Evolutionary conservation across 2,888 invertebrate species (phyloP).

Genomic region (Pelosia muscerda): DNA sequence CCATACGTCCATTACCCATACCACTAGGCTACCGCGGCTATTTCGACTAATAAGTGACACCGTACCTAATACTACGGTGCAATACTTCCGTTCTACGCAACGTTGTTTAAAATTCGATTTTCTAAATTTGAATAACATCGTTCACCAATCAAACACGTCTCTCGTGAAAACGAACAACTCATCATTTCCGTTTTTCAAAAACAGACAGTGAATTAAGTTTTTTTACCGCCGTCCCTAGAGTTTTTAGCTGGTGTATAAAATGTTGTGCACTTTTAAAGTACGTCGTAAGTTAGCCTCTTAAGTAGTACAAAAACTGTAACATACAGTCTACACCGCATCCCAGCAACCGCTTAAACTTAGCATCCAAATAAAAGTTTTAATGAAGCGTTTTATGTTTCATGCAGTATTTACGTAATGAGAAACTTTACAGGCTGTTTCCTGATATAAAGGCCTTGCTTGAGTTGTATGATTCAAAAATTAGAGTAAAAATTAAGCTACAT

Average conservation of each 20-base stretch:
- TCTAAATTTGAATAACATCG: not conserved
- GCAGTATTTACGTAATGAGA: conserved; percentile 19
- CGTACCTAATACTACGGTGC: no score
- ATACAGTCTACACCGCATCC: conserved; percentile 35
- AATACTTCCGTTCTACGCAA: no score
- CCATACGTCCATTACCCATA: no score
- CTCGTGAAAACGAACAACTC: not conserved
- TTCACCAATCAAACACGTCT: not conserved
- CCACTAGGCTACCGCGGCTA: no score
- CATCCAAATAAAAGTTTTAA: conserved; percentile 45
- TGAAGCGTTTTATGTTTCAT: conserved; percentile 42
- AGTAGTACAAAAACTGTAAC: conserved; percentile 31
- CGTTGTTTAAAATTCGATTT: no score
- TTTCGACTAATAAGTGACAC: no score
- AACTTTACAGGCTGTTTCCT: not conserved
- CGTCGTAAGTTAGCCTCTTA: conserved; percentile 20
- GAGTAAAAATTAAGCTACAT: not conserved
- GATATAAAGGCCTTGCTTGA: not conserved
- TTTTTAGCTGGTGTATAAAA: conserved; percentile 16
- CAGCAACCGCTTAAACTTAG: conserved; percentile 35
- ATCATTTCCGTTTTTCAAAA: conserved; percentile 6
- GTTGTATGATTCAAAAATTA: not conserved
- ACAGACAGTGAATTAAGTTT: conserved; percentile 15
- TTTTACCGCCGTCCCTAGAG: conserved; percentile 11
- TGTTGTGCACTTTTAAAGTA: conserved; percentile 20